Evolutionary conservation across 2,113 vertebrate species (phyloP).

Genomic region (Tetrao urogallus): DNA sequence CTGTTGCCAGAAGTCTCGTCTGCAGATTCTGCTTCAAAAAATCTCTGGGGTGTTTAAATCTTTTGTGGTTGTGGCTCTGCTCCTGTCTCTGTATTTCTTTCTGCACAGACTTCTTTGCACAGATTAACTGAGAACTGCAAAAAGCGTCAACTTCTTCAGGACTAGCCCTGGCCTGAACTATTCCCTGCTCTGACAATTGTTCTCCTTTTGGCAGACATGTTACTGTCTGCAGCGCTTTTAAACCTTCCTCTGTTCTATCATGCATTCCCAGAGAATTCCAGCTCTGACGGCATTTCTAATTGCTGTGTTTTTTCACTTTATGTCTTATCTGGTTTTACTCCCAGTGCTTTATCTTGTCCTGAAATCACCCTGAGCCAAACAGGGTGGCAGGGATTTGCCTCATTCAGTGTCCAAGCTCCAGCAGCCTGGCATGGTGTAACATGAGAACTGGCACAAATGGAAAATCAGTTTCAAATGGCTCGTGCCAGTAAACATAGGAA

Average conservation of each 20-base stretch:
- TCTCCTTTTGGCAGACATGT: constrained; percentile 31
- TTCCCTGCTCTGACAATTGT: constrained; percentile 24
- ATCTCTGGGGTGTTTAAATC: constrained; percentile 22
- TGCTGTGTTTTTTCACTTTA: constrained; percentile 31
- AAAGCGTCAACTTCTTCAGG: constrained; percentile 26
- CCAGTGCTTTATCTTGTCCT: constrained; percentile 43
- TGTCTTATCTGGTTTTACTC: constrained; percentile 40
- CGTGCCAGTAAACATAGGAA: not conserved
- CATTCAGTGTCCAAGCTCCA: constrained; percentile 24
- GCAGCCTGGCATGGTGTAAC: constrained; percentile 30
- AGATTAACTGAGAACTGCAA: not conserved
- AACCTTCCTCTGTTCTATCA: constrained; percentile 31
- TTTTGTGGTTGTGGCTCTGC: not conserved
- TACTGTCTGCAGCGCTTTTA: constrained; percentile 23
- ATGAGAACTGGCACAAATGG: constrained; percentile 36
- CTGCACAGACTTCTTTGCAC: not conserved
- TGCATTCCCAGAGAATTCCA: constrained; percentile 42
- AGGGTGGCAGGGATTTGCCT: constrained; percentile 28
- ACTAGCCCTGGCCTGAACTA: not conserved
- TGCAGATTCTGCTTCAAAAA: constrained; percentile 24
- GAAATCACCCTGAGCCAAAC: constrained; percentile 48
- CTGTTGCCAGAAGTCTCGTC: constrained; percentile 22
- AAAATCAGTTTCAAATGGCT: constrained; percentile 58
- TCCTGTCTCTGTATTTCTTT: not conserved
- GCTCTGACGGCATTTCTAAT: not conserved